These are phyloP conservation scores for Xenus cinereus DNA, from an alignment of 2,113 vertebrate genomes.

Conservation along the genomic window DNA sequence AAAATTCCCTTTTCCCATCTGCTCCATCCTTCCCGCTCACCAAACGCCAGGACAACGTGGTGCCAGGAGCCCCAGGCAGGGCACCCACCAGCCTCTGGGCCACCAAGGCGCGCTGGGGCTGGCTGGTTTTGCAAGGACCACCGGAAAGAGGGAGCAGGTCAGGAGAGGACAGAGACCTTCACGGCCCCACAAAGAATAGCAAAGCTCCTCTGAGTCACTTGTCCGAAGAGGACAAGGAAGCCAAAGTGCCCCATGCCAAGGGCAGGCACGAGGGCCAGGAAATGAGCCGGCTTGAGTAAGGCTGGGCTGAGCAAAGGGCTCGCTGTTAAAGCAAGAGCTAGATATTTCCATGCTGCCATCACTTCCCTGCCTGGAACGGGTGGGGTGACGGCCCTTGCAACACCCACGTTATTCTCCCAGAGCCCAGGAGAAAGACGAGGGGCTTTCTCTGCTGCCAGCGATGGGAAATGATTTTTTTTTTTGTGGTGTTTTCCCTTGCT, in stretches of 20 bases:
- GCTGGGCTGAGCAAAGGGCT: not conserved
- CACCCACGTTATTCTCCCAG: not conserved
- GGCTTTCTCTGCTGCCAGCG: not conserved
- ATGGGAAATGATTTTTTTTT: not conserved
- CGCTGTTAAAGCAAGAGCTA: not conserved
- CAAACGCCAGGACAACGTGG: accelerated
- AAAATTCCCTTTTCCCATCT: not conserved
- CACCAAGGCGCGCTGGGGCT: accelerated
- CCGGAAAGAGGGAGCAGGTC: not conserved
- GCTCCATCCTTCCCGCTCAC: not conserved
- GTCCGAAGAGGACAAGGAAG: not conserved
- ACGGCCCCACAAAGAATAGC: not conserved
- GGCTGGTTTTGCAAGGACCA: not conserved
- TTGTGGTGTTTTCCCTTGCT: not conserved
- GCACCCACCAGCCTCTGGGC: not conserved
- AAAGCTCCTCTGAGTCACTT: slow-evolving; percentile 15
- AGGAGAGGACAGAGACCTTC: not conserved
- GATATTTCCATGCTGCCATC: not conserved
- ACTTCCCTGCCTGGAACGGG: not conserved
- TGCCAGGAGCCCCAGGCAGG: not conserved
- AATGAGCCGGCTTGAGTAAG: not conserved
- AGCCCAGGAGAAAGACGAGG: not conserved
- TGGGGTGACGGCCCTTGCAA: not conserved
- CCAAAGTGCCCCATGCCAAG: not conserved
- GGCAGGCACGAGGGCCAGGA: not conserved